A percentile compares a stretch with the other conserved stretches of the same genome.
Evolutionary conservation across 2,113 vertebrate species (phyloP).

Genomic region (Nansenia antarctica): DNA sequence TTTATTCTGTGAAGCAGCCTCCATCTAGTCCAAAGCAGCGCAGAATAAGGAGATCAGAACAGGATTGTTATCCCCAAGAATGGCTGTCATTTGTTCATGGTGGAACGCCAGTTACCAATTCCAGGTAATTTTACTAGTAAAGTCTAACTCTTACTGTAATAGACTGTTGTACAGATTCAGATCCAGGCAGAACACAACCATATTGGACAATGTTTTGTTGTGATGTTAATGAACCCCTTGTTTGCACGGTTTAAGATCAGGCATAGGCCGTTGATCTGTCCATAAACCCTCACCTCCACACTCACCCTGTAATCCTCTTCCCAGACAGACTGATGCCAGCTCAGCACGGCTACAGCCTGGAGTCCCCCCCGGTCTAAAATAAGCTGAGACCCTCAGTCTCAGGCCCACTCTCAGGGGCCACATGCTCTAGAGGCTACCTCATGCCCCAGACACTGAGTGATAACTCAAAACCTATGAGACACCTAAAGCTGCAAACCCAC

Average conservation of each 20-base stretch:
- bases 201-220: slow-evolving; percentile 35
- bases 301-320: slow-evolving; percentile 65
- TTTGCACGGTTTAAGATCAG: slow-evolving; percentile 35
- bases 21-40: background rate
- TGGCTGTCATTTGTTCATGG: slow-evolving; percentile 4
- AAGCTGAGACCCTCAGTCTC: background rate
- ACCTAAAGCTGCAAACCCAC: slow-evolving; percentile 15
- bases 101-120: background rate
- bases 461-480: slow-evolving; percentile 16
- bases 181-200: background rate
- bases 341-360: slow-evolving; percentile 53
- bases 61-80: background rate
- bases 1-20: background rate
- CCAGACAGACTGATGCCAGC: slow-evolving; percentile 74
- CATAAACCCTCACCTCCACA: slow-evolving; percentile 58
- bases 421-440: slow-evolving; percentile 2
- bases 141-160: background rate
- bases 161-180: slow-evolving; percentile 23
- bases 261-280: slow-evolving; percentile 53
- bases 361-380: slow-evolving; percentile 28
- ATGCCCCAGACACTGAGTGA: slow-evolving; percentile 2
- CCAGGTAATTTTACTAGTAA: background rate
- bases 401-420: background rate
- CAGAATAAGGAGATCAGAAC: slow-evolving; percentile 20
- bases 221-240: slow-evolving; percentile 51